These are phyloP conservation scores for Drosophila neonasuta DNA, from an alignment of 2,888 invertebrate genomes.

Conservation along the genomic window DNA sequence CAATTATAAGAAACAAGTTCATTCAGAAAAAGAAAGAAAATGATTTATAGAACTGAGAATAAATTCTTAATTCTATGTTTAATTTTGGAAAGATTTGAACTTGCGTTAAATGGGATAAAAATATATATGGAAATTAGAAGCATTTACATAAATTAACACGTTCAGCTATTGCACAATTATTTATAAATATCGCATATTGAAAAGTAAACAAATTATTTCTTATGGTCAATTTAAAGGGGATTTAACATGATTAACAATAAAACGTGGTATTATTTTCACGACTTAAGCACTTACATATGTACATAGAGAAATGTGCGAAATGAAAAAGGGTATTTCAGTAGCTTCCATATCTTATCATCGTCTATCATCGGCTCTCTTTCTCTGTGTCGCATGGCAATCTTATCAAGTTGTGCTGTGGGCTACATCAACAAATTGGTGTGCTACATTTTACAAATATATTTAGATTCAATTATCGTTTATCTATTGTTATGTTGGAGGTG, in stretches of 20 bases:
- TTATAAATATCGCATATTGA: neutral
- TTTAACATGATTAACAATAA: constrained; percentile 15
- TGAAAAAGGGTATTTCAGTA: neutral
- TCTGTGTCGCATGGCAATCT: constrained; percentile 34
- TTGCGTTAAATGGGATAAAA: neutral
- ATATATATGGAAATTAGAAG: neutral
- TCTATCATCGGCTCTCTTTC: neutral
- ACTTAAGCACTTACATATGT: constrained; percentile 3
- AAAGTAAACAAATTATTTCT: neutral
- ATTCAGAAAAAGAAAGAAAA: neutral
- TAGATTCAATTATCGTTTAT: constrained; percentile 38
- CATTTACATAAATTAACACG: neutral
- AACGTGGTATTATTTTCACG: constrained; percentile 2
- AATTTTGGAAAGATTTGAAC: neutral
- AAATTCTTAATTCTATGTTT: neutral
- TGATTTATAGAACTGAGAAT: neutral
- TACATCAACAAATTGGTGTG: constrained; percentile 20
- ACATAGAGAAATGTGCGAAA: neutral
- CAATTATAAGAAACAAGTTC: neutral
- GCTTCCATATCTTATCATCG: constrained; percentile 17
- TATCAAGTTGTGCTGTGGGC: constrained; percentile 27
- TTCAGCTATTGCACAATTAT: constrained; percentile 1
- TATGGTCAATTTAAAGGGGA: neutral
- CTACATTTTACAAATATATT: constrained; percentile 19
- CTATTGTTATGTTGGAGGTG: constrained; percentile 38